A percentile compares a stretch with the other conserved stretches of the same genome.
These are phyloP conservation scores for Rhagonycha fulva DNA, from an alignment of 2,888 invertebrate genomes.

Conservation along the genomic window DNA sequence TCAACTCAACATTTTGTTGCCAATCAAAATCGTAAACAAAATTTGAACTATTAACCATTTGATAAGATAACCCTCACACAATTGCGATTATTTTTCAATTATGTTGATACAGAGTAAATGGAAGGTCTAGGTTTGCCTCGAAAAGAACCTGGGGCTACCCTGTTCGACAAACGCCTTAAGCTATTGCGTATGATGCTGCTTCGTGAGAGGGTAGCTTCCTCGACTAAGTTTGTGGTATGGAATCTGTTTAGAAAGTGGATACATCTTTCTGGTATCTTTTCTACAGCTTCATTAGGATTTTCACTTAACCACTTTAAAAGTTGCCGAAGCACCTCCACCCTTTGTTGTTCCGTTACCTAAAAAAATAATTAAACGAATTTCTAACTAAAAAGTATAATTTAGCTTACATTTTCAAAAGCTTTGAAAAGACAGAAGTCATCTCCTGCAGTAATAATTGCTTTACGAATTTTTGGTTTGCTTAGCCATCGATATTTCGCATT, in stretches of 20 bases:
- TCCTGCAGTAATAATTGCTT: constrained; percentile 42
- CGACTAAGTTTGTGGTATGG: constrained; percentile 37
- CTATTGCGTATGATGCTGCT: constrained; percentile 42
- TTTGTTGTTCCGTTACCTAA: constrained; percentile 44
- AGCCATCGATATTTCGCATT: constrained; percentile 45
- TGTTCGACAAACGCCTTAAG: constrained; percentile 30
- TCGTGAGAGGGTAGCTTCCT: constrained; percentile 37
- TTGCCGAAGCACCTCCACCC: constrained; percentile 44
- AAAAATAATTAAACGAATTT: constrained; percentile 9
- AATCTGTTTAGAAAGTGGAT: constrained; percentile 39
- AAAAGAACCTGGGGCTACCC: background rate
- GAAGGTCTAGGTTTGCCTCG: background rate
- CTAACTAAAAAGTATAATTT: constrained; percentile 57
- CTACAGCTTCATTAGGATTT: constrained; percentile 39
- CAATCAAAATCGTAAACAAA: background rate
- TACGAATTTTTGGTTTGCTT: constrained; percentile 40
- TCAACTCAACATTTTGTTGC: background rate
- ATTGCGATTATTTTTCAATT: background rate
- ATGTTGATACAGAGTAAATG: background rate
- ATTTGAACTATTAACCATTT: background rate
- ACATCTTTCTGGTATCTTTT: constrained; percentile 46
- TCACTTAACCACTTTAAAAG: constrained; percentile 43
- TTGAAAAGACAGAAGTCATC: constrained; percentile 46
- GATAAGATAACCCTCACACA: background rate
- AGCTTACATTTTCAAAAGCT: constrained; percentile 42